These are phyloP conservation scores for Carpatolechia fugitivella DNA, from an alignment of 2,888 invertebrate genomes.

Conservation along the genomic window DNA sequence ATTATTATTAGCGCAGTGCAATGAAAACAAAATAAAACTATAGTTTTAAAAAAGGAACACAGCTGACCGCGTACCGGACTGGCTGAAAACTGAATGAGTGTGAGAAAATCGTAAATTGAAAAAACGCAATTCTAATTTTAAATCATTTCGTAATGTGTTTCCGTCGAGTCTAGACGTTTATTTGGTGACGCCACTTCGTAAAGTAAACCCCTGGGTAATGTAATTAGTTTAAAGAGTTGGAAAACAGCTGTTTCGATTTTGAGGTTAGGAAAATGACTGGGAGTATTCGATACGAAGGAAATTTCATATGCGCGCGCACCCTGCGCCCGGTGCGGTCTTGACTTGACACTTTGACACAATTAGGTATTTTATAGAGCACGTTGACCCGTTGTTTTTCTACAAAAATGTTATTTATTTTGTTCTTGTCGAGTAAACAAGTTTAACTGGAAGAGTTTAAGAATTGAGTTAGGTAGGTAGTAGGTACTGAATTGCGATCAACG, in stretches of 20 bases:
- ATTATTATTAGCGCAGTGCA: not conserved
- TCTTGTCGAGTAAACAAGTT: not conserved
- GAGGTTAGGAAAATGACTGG: conserved; percentile 72
- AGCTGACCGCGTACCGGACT: conserved; percentile 44
- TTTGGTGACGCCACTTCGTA: conserved; percentile 27
- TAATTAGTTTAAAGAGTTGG: conserved; percentile 28
- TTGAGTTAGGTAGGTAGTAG: no score
- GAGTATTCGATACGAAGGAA: conserved; percentile 62
- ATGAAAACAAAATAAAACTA: conserved; percentile 19
- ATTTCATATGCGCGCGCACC: conserved; percentile 67
- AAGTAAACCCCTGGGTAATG: conserved; percentile 37
- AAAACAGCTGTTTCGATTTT: conserved; percentile 65
- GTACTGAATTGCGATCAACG: no score
- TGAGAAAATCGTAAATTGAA: conserved; percentile 62
- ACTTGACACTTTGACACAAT: conserved; percentile 48
- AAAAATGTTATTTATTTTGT: no score
- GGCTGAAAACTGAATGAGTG: conserved; percentile 71
- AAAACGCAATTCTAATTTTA: conserved; percentile 67
- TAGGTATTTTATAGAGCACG: conserved; percentile 26
- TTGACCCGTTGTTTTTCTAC: conserved; percentile 11
- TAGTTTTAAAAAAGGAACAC: conserved; percentile 37
- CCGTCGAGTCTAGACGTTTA: conserved; percentile 49
- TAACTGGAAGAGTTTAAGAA: not conserved
- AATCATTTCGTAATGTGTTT: conserved; percentile 66
- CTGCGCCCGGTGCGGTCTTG: conserved; percentile 34